phyloP scores from a whole-genome alignment of 2,113 vertebrate genomes.

The Cromileptes altivelis region DNA sequence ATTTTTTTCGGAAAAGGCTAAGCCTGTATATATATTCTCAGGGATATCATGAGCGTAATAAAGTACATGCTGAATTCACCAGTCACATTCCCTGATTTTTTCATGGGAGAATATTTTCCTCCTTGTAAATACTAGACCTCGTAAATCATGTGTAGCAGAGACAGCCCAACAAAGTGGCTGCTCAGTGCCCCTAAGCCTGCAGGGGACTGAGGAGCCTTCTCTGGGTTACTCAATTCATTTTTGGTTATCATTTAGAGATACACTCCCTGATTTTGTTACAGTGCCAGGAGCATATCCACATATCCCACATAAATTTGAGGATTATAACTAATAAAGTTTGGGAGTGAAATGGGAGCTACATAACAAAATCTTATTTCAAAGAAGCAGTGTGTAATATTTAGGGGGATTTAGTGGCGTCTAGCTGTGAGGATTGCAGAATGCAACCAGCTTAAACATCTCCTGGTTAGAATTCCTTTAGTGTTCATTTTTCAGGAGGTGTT shows the following conservation, averaged over 20 bases:
- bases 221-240: not conserved
- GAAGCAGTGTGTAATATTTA: no score
- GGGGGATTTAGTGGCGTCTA: no score
- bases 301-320: not conserved
- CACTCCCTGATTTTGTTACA: not conserved
- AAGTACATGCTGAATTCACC: not conserved
- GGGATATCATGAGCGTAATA: not conserved
- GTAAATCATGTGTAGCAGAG: constrained; percentile 31
- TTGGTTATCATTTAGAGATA: not conserved
- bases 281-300: not conserved
- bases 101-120: constrained; percentile 37
- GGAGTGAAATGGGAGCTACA: not conserved
- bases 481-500: no score
- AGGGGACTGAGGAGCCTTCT: constrained; percentile 19
- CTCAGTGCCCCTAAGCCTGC: constrained; percentile 4
- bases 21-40: not conserved
- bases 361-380: not conserved
- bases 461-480: no score
- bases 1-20: not conserved
- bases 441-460: no score
- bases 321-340: no score
- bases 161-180: constrained; percentile 1
- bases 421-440: no score
- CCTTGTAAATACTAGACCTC: constrained; percentile 25
- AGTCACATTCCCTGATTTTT: constrained; percentile 14